Evolutionary conservation across 2,113 vertebrate species (phyloP).

Genomic region (Ramphastos sulfuratus): DNA sequence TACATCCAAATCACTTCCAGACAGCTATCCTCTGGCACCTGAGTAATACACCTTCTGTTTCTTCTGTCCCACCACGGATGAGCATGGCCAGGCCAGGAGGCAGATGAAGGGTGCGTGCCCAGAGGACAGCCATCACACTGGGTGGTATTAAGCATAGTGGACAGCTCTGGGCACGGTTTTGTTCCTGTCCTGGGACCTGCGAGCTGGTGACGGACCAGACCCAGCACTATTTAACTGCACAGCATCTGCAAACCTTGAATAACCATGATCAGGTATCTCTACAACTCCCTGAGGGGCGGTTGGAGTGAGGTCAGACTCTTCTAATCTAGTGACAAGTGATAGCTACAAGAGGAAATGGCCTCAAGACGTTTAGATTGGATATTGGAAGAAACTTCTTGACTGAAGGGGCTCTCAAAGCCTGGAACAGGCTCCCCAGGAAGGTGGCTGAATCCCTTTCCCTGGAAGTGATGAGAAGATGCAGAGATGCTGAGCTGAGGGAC

Average conservation of each 20-base stretch:
- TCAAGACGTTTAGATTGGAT: no score
- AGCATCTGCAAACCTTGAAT: neutral
- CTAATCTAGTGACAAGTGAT: no score
- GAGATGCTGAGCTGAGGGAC: no score
- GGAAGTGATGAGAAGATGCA: no score
- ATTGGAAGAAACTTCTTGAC: no score
- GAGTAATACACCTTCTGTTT: neutral
- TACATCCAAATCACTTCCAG: neutral
- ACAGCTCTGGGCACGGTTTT: neutral
- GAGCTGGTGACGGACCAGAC: neutral
- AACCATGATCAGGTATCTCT: no score
- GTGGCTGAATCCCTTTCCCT: no score
- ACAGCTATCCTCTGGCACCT: neutral
- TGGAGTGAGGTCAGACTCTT: no score
- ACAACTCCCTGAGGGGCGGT: no score
- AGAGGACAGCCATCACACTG: neutral
- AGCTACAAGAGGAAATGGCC: no score
- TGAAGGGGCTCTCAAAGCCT: no score
- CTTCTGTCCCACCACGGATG: neutral
- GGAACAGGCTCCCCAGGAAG: no score
- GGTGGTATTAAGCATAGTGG: rapidly evolving
- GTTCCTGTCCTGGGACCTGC: neutral
- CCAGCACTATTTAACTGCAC: neutral
- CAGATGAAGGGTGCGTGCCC: rapidly evolving
- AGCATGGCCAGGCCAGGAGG: neutral